These are phyloP conservation scores for Labrus mixtus DNA, from an alignment of 2,113 vertebrate species.

Conservation along the genomic window DNA sequence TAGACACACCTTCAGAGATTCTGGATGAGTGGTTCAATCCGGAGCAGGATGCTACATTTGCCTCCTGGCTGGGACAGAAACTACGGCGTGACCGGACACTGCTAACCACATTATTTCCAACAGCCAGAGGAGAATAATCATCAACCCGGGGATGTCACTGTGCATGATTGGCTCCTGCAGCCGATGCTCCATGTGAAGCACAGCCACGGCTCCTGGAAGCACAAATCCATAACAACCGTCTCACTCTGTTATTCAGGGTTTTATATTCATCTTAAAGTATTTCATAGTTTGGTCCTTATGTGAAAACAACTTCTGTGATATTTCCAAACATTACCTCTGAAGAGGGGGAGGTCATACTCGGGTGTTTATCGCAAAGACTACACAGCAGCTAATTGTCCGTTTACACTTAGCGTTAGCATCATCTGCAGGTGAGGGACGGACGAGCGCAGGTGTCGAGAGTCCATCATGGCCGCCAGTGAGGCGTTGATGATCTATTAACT, in stretches of 20 bases:
- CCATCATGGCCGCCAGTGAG: too few species aligned
- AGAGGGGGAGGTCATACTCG: too few species aligned
- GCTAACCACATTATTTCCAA: slow-evolving; percentile 11
- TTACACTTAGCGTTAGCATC: too few species aligned
- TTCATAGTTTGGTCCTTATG: too few species aligned
- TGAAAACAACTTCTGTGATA: too few species aligned
- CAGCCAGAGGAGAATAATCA: slow-evolving; percentile 10
- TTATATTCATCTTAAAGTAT: not conserved
- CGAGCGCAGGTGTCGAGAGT: too few species aligned
- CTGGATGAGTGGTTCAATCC: not conserved
- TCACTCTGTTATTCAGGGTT: not conserved
- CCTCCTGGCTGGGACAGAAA: not conserved
- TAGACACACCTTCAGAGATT: not conserved
- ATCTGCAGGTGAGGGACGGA: too few species aligned
- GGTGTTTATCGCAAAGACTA: too few species aligned
- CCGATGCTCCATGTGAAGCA: not conserved
- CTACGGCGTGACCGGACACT: not conserved
- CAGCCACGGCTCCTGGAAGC: too few species aligned
- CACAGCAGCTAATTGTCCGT: too few species aligned
- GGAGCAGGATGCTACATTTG: not conserved
- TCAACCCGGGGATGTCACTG: not conserved
- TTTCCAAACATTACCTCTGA: too few species aligned
- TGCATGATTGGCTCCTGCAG: not conserved
- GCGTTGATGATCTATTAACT: too few species aligned
- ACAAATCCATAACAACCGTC: not conserved